Evolutionary conservation across 2,888 invertebrate species (phyloP).

Genomic region (Priocnemis perturbator): DNA sequence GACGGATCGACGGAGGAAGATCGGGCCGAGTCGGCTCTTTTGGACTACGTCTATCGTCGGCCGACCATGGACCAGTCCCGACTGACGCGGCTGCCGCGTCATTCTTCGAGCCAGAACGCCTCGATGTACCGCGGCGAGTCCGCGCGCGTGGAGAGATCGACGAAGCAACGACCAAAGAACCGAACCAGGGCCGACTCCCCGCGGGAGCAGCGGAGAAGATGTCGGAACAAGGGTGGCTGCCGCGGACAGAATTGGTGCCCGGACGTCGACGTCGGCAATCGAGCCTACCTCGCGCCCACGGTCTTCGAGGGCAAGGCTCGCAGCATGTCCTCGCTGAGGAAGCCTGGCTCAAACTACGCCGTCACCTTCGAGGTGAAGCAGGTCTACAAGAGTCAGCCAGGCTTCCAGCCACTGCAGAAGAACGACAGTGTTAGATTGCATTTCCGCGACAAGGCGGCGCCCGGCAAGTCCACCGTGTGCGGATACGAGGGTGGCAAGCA

Average conservation of each 20-base stretch:
- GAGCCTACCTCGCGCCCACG: constrained; percentile 81
- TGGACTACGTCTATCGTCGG: constrained; percentile 11
- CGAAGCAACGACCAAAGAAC: constrained; percentile 62
- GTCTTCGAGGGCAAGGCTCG: constrained; percentile 82
- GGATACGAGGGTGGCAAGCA: constrained; percentile 63
- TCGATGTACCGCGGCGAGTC: constrained; percentile 36
- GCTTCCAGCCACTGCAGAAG: constrained; percentile 72
- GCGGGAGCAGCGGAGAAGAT: constrained; percentile 69
- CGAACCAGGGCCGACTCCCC: constrained; percentile 64
- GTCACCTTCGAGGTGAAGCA: constrained; percentile 82
- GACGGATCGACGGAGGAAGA: background rate
- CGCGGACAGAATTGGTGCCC: constrained; percentile 77
- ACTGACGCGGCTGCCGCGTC: constrained; percentile 44
- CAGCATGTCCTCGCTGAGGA: constrained; percentile 79
- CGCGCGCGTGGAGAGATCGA: constrained; percentile 54
- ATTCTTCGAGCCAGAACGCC: constrained; percentile 50
- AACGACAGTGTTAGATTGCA: constrained; percentile 77
- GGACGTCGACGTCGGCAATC: constrained; percentile 80
- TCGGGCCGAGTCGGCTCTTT: background rate
- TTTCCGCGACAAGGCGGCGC: constrained; percentile 75
- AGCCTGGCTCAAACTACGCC: constrained; percentile 78
- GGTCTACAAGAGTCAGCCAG: constrained; percentile 79
- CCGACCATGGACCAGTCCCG: constrained; percentile 38
- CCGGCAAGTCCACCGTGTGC: constrained; percentile 72
- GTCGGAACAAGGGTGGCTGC: constrained; percentile 65